Evolutionary conservation across 2,113 vertebrate genomes (phyloP), one percentile per base, ranked within the genome.

Genomic region (Syrmaticus mikado): DNA sequence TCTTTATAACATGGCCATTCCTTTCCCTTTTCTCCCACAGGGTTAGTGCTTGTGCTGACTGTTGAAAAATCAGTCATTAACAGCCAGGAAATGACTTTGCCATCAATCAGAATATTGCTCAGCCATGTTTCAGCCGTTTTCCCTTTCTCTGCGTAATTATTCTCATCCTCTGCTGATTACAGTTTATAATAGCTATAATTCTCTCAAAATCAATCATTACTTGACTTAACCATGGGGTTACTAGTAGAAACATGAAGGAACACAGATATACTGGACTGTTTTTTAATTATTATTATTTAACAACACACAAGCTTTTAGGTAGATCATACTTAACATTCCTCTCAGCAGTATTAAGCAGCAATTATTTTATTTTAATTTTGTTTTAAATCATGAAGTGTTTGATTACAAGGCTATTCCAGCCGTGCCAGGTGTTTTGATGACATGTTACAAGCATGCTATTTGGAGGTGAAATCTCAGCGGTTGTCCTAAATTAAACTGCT

Each of bases 111-210:
- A 97, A 94, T 95, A 96, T 95, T 97, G 96, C 97, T 97, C 97
- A 97, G 96, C 97, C 94, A 94, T 96, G 94, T 97, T 97, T 95
- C 96, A 96, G 97, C 91, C 94, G 95, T 96, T 36, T 21, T 85
- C 52, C 72, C 90, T 95, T 95, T 95, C 97, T 91, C 93, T 83
- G 83, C 4, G 38, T 98, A 98, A 98, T 98, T 98, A 97, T 97
- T 97, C 97, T 97, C 97, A 95, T 98, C 97, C 96, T 97, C 95
- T 93, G 76, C 96, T 98, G 97, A 98, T 98, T 97, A 97, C 96
- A 95, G 96, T 97, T 97, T 97, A 97, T 97, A 98, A 98, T 97
- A 97, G 96, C 97, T 96, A 95, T 98, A 98, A 98, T 98, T 98
- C 97, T 97, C 97, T 96, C 97, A n/a, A 67, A 98, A 98, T 98